phyloP scores from a whole-genome alignment of 2,797 vertebrate species.

The Phataginus tetradactyla region DNA sequence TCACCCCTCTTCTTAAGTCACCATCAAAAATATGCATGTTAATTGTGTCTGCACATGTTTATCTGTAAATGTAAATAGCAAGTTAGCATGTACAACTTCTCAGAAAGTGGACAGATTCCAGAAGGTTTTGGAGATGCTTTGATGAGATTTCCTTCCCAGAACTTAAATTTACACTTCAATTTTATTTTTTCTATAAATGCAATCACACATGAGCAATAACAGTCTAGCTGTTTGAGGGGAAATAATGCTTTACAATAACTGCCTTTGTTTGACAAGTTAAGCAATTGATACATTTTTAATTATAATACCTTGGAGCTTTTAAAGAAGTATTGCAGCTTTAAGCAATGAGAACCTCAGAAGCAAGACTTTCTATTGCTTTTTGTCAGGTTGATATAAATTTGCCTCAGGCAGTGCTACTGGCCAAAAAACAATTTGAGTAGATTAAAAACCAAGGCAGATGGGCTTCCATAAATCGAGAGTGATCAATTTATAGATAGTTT shows the following conservation, averaged over 20 bases:
- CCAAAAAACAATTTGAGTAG: slow-evolving; percentile 80
- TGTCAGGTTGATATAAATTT: slow-evolving; percentile 83
- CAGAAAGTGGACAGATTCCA: neutral
- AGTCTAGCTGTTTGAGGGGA: neutral
- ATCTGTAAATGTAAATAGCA: slow-evolving; percentile 29
- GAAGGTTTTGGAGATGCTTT: neutral
- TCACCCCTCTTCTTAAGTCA: slow-evolving; percentile 53
- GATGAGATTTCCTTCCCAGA: slow-evolving; percentile 53
- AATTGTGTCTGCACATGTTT: slow-evolving; percentile 59
- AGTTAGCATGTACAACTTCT: neutral
- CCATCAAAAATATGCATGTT: slow-evolving; percentile 70
- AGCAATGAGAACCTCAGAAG: slow-evolving; percentile 77
- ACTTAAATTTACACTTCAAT: slow-evolving; percentile 61
- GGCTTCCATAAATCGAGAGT: slow-evolving; percentile 69
- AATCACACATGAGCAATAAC: slow-evolving; percentile 32
- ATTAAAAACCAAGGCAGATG: slow-evolving; percentile 80
- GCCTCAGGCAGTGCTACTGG: slow-evolving; percentile 83
- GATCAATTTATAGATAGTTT: slow-evolving; percentile 68
- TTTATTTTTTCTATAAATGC: slow-evolving; percentile 58
- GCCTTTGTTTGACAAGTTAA: slow-evolving; percentile 63
- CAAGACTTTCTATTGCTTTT: slow-evolving; percentile 79
- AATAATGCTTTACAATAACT: slow-evolving; percentile 56
- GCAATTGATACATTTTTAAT: slow-evolving; percentile 84
- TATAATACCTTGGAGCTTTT: slow-evolving; percentile 73
- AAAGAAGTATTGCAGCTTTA: slow-evolving; percentile 69